Evolutionary conservation across 2,797 vertebrate species (phyloP).

Genomic region (Rhincodon typus): DNA sequence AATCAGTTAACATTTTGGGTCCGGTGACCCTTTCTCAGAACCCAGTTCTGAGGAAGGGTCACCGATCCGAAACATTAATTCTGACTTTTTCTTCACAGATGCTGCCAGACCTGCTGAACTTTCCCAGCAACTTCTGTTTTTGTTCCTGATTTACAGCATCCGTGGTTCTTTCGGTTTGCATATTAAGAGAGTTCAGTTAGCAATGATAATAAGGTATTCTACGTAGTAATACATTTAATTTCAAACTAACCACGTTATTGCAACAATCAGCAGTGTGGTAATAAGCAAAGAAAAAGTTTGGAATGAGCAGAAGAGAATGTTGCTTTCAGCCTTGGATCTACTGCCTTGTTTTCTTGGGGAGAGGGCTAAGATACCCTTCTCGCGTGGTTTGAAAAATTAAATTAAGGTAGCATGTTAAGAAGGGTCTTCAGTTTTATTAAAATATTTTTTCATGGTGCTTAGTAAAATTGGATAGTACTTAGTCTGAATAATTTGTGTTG

Average conservation of each 20-base stretch:
- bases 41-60: too few relatives aligned
- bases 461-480: not conserved
- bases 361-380: too few relatives aligned
- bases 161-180: constrained; percentile 38
- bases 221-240: not conserved
- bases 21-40: too few relatives aligned
- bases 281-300: not conserved
- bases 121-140: too few relatives aligned
- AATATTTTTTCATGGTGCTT: not conserved
- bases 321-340: not conserved
- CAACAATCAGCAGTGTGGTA: not conserved
- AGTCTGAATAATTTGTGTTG: not conserved
- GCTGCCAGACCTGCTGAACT: too few relatives aligned
- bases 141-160: too few relatives aligned
- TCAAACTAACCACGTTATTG: not conserved
- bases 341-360: not conserved
- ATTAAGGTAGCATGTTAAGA: not conserved
- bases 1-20: too few relatives aligned
- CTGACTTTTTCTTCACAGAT: too few relatives aligned
- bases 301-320: not conserved
- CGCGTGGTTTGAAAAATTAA: not conserved
- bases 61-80: too few relatives aligned
- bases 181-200: constrained; percentile 35
- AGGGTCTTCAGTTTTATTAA: not conserved
- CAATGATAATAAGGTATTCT: too few relatives aligned